These are phyloP conservation scores for Danaus melanippus DNA, from an alignment of 1,140 invertebrate genomes.

Conservation along the genomic window DNA sequence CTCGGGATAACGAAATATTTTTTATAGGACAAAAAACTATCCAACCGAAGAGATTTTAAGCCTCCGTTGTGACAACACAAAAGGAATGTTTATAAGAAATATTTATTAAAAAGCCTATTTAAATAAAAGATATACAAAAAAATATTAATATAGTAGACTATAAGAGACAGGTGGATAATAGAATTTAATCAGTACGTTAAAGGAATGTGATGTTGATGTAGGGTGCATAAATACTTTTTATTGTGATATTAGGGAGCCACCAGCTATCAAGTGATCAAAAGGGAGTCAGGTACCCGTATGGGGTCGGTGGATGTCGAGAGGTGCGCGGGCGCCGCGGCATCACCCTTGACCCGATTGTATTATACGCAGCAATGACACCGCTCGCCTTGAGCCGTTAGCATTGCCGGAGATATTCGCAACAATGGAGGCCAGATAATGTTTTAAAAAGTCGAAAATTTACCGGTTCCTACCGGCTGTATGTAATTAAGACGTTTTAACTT, in stretches of 20 bases:
- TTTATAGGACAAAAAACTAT: too few species aligned
- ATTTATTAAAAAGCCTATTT: slow-evolving; percentile 20
- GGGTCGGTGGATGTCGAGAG: slow-evolving; percentile 24
- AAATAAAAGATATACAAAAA: slow-evolving; percentile 23
- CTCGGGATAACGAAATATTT: too few species aligned
- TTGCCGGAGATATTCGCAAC: slow-evolving; percentile 71
- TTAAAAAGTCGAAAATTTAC: slow-evolving; percentile 69
- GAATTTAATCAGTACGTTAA: slow-evolving; percentile 34
- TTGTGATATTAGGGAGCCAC: slow-evolving; percentile 25
- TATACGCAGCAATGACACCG: slow-evolving; percentile 69
- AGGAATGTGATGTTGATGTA: slow-evolving; percentile 37
- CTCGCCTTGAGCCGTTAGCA: slow-evolving; percentile 68
- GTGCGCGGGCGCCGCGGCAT: slow-evolving; percentile 39
- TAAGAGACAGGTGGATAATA: slow-evolving; percentile 54
- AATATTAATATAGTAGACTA: slow-evolving; percentile 34
- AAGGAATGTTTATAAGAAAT: slow-evolving; percentile 12
- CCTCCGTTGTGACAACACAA: neutral
- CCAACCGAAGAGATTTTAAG: too few species aligned
- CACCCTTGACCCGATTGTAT: slow-evolving; percentile 68
- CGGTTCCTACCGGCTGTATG: slow-evolving; percentile 55
- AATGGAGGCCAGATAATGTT: slow-evolving; percentile 71
- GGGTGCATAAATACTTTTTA: slow-evolving; percentile 52
- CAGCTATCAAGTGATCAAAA: slow-evolving; percentile 48
- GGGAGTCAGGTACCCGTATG: slow-evolving; percentile 51
- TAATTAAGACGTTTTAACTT: slow-evolving; percentile 57